Percentiles rank a stretch among this genome's conserved stretches.
Evolutionary conservation across 2,888 invertebrate genomes (phyloP).

Genomic region (Esperia sulphurella): DNA sequence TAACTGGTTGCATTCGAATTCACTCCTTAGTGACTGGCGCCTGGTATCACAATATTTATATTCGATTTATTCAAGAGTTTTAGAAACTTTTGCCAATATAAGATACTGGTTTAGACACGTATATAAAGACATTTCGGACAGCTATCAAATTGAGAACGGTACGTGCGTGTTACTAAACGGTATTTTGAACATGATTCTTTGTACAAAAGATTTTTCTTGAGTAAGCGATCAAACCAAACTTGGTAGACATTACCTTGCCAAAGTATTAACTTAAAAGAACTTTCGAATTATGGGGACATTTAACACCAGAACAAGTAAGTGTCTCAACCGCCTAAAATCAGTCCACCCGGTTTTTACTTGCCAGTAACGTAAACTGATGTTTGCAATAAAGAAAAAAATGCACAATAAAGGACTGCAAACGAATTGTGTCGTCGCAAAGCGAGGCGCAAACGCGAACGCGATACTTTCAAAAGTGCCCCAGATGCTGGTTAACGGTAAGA

Average conservation of each 20-base stretch:
- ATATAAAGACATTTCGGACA: background rate
- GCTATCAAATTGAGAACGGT: conserved; percentile 5
- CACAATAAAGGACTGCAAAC: conserved; percentile 57
- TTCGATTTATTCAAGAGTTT: background rate
- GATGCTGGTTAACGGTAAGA: conserved; percentile 71
- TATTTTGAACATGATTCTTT: conserved; percentile 2
- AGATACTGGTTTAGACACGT: no score
- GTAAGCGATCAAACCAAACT: background rate
- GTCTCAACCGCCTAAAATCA: conserved; percentile 17
- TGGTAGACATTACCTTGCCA: no score
- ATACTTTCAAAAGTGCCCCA: conserved; percentile 78
- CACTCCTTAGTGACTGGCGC: no score
- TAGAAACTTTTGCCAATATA: no score
- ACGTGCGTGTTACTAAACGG: conserved; percentile 5
- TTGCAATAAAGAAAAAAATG: conserved; percentile 24
- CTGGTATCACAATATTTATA: no score
- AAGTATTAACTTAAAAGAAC: no score
- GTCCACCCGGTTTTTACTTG: background rate
- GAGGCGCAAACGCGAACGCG: conserved; percentile 25
- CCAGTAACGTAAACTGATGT: conserved; percentile 24
- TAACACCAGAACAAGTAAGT: background rate
- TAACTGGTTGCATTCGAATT: no score
- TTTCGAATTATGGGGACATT: no score
- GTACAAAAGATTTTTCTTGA: background rate
- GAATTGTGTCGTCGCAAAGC: conserved; percentile 47